A percentile compares a stretch with the other conserved stretches of the same genome.
These are phyloP conservation scores for Drosophila mayri DNA, from an alignment of 1,140 invertebrate species.

Conservation along the genomic window DNA sequence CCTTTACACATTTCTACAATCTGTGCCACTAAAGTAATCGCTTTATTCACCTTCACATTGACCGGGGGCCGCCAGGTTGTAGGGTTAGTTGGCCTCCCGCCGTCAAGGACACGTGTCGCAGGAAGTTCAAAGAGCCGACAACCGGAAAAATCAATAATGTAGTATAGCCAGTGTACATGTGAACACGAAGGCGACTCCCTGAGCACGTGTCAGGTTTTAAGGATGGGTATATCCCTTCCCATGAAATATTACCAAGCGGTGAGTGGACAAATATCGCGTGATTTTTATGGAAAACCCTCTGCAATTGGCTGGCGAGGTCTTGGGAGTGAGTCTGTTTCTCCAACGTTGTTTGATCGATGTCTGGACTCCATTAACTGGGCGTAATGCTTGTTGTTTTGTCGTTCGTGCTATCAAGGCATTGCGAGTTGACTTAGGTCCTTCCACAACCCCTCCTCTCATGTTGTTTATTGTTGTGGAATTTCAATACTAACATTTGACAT, in stretches of 20 bases:
- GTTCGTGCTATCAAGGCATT: constrained; percentile 58
- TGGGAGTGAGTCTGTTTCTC: background rate
- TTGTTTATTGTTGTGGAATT: constrained; percentile 59
- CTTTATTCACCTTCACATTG: constrained; percentile 69
- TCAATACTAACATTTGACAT: constrained; percentile 68
- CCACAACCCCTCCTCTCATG: constrained; percentile 1
- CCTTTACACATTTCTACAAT: background rate
- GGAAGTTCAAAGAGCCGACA: constrained; percentile 76
- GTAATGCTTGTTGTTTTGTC: constrained; percentile 45
- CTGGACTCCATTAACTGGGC: constrained; percentile 48
- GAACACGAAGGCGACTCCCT: constrained; percentile 25
- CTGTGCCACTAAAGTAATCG: constrained; percentile 10
- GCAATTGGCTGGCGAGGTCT: constrained; percentile 50
- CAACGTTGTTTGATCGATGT: constrained; percentile 74
- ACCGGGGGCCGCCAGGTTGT: constrained; percentile 50
- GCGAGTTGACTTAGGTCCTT: constrained; percentile 29
- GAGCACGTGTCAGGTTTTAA: constrained; percentile 64
- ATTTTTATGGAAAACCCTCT: constrained; percentile 65
- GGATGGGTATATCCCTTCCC: constrained; percentile 5
- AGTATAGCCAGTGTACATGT: constrained; percentile 56
- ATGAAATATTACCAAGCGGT: constrained; percentile 19
- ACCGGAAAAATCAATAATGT: constrained; percentile 68
- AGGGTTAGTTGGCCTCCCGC: constrained; percentile 52
- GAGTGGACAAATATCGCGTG: constrained; percentile 73
- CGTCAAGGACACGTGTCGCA: constrained; percentile 71